Evolutionary conservation across 2,888 invertebrate genomes (phyloP).

Genomic region (Encarsia formosa): DNA sequence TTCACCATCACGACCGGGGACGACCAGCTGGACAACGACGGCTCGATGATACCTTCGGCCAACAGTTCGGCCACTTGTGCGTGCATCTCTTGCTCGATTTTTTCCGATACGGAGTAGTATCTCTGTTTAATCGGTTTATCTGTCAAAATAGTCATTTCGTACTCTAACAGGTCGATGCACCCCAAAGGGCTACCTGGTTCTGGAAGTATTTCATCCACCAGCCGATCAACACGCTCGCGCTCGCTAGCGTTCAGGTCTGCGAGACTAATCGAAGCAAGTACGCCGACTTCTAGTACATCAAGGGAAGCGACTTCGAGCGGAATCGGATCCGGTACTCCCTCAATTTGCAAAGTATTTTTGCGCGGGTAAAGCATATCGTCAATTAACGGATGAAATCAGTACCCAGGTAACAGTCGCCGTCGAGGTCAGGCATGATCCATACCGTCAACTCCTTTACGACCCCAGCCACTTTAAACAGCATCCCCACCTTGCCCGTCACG

Average conservation of each 20-base stretch:
- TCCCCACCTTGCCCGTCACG: not conserved
- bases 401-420: not conserved
- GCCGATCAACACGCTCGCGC: no score
- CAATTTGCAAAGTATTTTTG: not conserved
- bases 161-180: constrained; percentile 10
- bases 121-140: no score
- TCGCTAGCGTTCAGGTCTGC: not conserved
- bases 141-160: not conserved
- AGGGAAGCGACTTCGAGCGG: not conserved
- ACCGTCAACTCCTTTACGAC: no score
- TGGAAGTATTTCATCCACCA: not conserved
- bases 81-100: not conserved
- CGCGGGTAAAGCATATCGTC: not conserved
- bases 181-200: no score
- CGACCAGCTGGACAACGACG: constrained; percentile 13
- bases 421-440: not conserved
- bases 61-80: not conserved
- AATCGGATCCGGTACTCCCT: not conserved
- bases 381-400: not conserved
- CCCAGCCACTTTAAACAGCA: not conserved
- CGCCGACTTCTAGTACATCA: not conserved
- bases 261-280: not conserved
- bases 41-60: constrained; percentile 1
- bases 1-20: no score
- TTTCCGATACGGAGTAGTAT: constrained; percentile 3